Base-by-base conservation (phyloP, 2,888 invertebrate species). In the Trissonchulus latispiculum region DNA sequence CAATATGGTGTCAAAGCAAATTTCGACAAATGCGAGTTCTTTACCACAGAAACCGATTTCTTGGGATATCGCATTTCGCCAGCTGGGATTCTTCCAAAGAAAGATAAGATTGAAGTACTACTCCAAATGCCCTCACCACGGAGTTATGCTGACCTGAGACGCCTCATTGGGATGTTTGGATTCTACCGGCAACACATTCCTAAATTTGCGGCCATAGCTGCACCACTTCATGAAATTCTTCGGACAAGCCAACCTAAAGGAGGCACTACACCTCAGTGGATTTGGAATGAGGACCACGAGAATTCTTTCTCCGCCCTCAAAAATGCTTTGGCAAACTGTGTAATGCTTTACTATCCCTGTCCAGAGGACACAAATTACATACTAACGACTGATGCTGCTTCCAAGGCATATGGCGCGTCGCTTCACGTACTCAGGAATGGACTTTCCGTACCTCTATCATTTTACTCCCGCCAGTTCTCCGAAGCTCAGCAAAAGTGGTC, bases 141-240 rank as follows among this genome's bases (percentile, higher is more conserved):
- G 15, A 31, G 35, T 33, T 32, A n/a, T 3, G 36, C 33, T 36
- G 36, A 36, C 36, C 33, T 68, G 8, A 32, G 36, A n/a, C 35
- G 36, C 28, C 23, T 33, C 8, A 33, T 68, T 23, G 69, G 69
- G n/a, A 68, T 68, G 69, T 36, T 68, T n/a, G 36, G 36, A 15
- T 68, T 68, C n/a, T 68, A 68, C 36, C 33, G 36, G n/a, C 69
- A 36, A 36, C 36, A 36, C 35, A n/a, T 68, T 23, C 69, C 69
- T 8, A 23, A 68, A 2, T 68, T 33, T n/a, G 69, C 69, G 2
- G 35, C 31, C n/a, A 68, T 68, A 8, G 36, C 69, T 35, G 3
- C 33, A 3, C 69, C 69, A 36, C 36, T 68, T 8, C 33, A 33
- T n/a, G 33, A 33, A 3, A 8, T 68, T 23, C 28, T 68, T 3